Percentiles rank a stretch among this genome's conserved stretches.
Evolutionary conservation across 1,140 invertebrate species (phyloP).

Genomic region (Zaprionus inermis): DNA sequence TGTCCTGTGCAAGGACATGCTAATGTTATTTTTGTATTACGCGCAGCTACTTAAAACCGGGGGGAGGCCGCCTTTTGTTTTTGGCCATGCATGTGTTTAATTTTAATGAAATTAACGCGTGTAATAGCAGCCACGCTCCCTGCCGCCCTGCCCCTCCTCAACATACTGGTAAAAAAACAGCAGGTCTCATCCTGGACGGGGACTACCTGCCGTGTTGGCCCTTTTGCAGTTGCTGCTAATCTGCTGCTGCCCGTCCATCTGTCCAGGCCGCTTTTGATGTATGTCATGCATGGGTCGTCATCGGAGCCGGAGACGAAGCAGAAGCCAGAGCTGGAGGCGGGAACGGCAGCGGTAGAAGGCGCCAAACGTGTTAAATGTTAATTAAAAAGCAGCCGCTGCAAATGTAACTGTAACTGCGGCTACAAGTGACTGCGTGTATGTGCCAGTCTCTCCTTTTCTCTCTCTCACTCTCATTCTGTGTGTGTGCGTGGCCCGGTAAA

Average conservation of each 20-base stretch:
- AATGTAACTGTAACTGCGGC: constrained; percentile 26
- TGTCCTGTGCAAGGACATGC: constrained; percentile 74
- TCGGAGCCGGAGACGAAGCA: background rate
- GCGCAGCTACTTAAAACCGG: constrained; percentile 44
- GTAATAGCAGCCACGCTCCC: constrained; percentile 67
- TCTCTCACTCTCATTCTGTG: background rate
- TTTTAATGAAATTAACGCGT: constrained; percentile 83
- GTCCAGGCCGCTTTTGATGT: constrained; percentile 73
- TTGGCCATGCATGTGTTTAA: constrained; percentile 80
- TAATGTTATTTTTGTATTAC: constrained; percentile 82
- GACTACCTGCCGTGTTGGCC: constrained; percentile 29
- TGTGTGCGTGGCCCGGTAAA: constrained; percentile 5
- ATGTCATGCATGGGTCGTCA: constrained; percentile 62
- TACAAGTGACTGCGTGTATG: constrained; percentile 9
- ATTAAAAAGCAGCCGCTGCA: constrained; percentile 68
- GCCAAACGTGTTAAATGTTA: constrained; percentile 76
- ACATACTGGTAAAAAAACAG: background rate
- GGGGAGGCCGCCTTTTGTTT: constrained; percentile 63
- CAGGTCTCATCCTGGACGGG: background rate
- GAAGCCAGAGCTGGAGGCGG: background rate
- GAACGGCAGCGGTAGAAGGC: too few relatives aligned
- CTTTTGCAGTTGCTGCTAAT: constrained; percentile 32
- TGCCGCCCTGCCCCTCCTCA: background rate
- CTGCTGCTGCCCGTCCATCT: constrained; percentile 41
- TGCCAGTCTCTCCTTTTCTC: too few relatives aligned